Evolutionary conservation across 1,140 invertebrate species (phyloP).

Genomic region (Pollicipes pollicipes): DNA sequence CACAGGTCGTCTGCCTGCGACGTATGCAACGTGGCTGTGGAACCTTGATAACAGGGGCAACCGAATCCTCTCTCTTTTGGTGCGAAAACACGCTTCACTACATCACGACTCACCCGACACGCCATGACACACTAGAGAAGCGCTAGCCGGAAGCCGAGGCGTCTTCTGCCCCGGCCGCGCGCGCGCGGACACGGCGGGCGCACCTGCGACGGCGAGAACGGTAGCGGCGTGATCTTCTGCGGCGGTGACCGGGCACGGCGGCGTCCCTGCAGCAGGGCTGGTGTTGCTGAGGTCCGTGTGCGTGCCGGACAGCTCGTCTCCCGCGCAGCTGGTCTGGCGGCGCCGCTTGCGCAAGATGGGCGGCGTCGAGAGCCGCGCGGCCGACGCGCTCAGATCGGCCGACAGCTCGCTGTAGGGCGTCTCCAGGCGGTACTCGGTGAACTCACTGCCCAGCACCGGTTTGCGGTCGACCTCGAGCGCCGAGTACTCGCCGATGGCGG

Average conservation of each 20-base stretch:
- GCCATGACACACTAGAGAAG: too few relatives aligned
- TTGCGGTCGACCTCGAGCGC: background rate
- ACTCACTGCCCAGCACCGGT: background rate
- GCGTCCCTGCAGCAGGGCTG: constrained; percentile 2
- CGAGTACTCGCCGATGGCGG: background rate
- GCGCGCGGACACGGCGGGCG: too few relatives aligned
- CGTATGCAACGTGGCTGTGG: too few relatives aligned
- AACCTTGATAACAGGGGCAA: too few relatives aligned
- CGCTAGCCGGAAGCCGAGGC: too few relatives aligned
- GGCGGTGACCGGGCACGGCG: background rate
- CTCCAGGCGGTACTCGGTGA: background rate
- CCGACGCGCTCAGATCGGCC: background rate
- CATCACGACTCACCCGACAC: too few relatives aligned
- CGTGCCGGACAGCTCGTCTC: background rate
- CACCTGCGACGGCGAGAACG: background rate
- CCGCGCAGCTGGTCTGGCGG: background rate
- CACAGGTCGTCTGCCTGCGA: too few relatives aligned
- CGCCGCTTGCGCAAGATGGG: background rate
- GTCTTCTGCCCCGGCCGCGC: too few relatives aligned
- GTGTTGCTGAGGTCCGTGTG: background rate
- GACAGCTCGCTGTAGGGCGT: background rate
- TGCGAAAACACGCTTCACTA: too few relatives aligned
- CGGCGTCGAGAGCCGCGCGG: background rate
- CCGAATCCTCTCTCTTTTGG: too few relatives aligned
- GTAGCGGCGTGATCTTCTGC: background rate